Percentiles rank a stretch among this genome's conserved stretches.
phyloP scores from a whole-genome alignment of 2,113 vertebrate species.

The Pedionomus torquatus region DNA sequence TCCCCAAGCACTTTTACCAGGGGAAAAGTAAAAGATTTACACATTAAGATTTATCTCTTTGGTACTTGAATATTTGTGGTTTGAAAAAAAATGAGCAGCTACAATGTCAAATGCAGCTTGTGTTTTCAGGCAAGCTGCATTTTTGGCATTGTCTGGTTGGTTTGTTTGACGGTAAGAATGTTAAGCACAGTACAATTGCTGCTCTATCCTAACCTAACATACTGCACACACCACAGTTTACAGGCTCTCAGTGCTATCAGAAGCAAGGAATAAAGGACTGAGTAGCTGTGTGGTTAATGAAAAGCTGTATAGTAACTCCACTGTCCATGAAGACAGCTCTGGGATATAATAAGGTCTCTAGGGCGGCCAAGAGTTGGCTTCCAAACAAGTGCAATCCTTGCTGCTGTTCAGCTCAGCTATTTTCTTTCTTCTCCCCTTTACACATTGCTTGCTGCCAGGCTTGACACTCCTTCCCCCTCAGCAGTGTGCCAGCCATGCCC shows the following conservation, averaged over 20 bases:
- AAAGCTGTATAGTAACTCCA: neutral
- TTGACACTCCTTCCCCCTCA: neutral
- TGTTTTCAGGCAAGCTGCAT: neutral
- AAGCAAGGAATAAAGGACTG: neutral
- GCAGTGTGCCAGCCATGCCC: neutral
- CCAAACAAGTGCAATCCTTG: neutral
- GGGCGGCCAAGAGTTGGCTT: neutral
- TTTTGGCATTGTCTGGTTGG: neutral
- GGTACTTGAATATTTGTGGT: neutral
- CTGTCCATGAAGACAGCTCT: neutral
- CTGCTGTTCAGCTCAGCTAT: neutral
- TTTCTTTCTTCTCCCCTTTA: neutral
- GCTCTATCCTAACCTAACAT: neutral
- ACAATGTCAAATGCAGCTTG: neutral
- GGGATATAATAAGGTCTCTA: neutral
- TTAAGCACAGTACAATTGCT: neutral
- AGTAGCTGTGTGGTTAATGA: neutral
- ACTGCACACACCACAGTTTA: neutral
- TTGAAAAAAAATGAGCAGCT: neutral
- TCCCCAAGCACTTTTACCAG: neutral
- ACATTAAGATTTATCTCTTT: neutral
- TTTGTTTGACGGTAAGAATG: neutral
- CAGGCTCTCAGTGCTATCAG: neutral
- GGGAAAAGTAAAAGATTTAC: neutral
- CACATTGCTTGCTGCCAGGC: neutral